Evolutionary conservation across 2,797 vertebrate species (phyloP), one percentile per base, ranked within the genome.

Genomic region (Lacerta agilis): DNA sequence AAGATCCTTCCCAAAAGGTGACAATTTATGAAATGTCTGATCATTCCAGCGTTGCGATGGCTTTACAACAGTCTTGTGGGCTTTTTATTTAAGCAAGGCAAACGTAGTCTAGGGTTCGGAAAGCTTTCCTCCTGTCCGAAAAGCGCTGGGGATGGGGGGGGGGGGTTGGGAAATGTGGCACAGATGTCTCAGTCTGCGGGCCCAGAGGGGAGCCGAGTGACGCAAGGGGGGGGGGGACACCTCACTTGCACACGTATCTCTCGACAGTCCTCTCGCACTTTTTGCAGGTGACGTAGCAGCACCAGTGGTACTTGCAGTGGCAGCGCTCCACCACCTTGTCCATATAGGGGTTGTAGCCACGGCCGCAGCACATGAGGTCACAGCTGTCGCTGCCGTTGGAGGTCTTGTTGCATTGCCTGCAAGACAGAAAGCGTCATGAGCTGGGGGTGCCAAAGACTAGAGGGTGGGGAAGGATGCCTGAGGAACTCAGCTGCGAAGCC

Each of bases 241-340:
- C 71, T 97, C 97, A 99, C 96, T 99, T 99, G 97, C 99, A 99
- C 89, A 99, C 98, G 0, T 99, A 99, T 97, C 97, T 96, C 97
- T 99, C 99, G 72, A 99, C 98, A 1, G 96, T 98, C 94, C 98
- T 97, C 96, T 99, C 98, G 0, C 99, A 99, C 94, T 98, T 98
- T 94, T 99, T 99, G 93, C 99, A 99, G 93, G 99, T 99, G n/a
- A 99, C 99, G 0, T 99, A 99, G 97, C 99, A 99, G 96, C 99
- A 99, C 99, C 99, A 99, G 97, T 99, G 99, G 95, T 99, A 99
- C 95, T 98, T 99, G 98, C 99, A 99, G 95, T 99, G 98, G 95
- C 99, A 99, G 25, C 99, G 95, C 94, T 99, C 99, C 88, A 99
- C 98, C 96, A 99, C 97, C 55, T 97, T 98, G 98, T 99, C 99